Conservation (phyloP, 2,797 vertebrate genomes). For the Discoglossus pictus region DNA sequence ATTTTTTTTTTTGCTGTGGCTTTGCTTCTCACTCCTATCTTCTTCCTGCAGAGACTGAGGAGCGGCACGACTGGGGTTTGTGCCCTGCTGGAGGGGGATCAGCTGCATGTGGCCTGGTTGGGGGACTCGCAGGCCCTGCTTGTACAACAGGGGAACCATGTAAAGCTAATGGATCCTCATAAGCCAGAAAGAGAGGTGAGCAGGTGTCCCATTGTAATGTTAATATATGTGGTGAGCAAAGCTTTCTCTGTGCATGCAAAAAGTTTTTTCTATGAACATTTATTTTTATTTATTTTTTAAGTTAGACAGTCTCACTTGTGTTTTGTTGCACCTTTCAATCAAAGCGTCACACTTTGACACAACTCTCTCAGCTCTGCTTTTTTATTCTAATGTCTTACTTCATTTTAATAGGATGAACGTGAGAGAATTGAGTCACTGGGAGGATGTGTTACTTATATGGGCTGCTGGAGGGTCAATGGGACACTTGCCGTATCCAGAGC, state of each 20-base stretch:
- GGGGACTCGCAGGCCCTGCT: slow-evolving; percentile 92
- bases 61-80: slow-evolving; percentile 88
- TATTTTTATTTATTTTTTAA: too few relatives aligned
- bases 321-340: too few relatives aligned
- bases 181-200: slow-evolving; percentile 91
- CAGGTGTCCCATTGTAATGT: neutral
- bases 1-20: too few relatives aligned
- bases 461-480: slow-evolving; percentile 95
- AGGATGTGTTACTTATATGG: slow-evolving; percentile 89
- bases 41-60: slow-evolving; percentile 77
- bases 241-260: too few relatives aligned
- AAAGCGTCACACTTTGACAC: too few relatives aligned
- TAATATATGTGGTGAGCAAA: too few relatives aligned
- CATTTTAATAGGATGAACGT: slow-evolving; percentile 81
- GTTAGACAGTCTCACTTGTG: too few relatives aligned
- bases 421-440: slow-evolving; percentile 88
- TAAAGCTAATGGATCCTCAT: slow-evolving; percentile 91
- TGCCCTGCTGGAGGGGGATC: slow-evolving; percentile 73
- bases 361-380: neutral
- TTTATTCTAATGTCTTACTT: neutral
- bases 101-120: slow-evolving; percentile 85
- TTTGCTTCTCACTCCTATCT: neutral
- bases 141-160: slow-evolving; percentile 76
- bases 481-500: slow-evolving; percentile 95
- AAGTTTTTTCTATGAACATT: too few relatives aligned